Percentiles rank a stretch among this genome's conserved stretches.
Conservation (phyloP, 2,888 invertebrate species). For the Idaea aversata region DNA sequence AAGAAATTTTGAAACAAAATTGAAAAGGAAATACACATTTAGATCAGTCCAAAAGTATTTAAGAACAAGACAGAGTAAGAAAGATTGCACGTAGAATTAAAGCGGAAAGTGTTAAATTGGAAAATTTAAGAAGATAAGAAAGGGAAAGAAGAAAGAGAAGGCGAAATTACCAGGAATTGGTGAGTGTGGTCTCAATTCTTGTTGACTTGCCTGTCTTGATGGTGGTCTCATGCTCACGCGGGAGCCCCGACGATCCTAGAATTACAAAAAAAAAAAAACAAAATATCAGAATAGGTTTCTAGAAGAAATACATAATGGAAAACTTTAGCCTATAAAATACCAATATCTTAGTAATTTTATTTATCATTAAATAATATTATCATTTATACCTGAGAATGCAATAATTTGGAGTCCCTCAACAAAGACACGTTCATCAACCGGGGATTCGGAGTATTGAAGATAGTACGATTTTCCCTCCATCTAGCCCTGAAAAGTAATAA, state of each 20-base stretch:
- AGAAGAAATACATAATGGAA: background rate
- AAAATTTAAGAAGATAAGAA: background rate
- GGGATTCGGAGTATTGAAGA: constrained; percentile 96
- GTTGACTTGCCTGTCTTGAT: constrained; percentile 92
- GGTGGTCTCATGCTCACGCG: constrained; percentile 89
- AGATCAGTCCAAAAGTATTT: constrained; percentile 7
- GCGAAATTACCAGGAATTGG: constrained; percentile 83
- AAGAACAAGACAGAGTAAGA: constrained; percentile 5
- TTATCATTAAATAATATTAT: background rate
- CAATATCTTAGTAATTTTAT: too few species aligned
- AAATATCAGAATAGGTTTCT: background rate
- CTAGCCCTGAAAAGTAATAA: constrained; percentile 84
- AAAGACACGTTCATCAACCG: constrained; percentile 95
- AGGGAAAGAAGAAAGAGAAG: background rate
- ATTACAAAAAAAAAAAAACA: constrained; percentile 12
- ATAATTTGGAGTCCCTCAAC: constrained; percentile 88
- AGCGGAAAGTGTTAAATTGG: background rate
- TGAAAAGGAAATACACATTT: background rate
- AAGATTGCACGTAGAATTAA: background rate
- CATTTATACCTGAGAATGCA: constrained; percentile 82
- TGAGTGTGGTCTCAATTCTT: constrained; percentile 90
- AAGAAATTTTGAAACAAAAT: background rate
- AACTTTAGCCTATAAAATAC: background rate
- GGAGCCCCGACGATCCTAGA: constrained; percentile 87
- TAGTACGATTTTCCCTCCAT: constrained; percentile 94